Percentiles rank a stretch among this genome's conserved stretches.
Conservation (phyloP, 2,797 vertebrate genomes). For the Gymnoscopelus braueri region DNA sequence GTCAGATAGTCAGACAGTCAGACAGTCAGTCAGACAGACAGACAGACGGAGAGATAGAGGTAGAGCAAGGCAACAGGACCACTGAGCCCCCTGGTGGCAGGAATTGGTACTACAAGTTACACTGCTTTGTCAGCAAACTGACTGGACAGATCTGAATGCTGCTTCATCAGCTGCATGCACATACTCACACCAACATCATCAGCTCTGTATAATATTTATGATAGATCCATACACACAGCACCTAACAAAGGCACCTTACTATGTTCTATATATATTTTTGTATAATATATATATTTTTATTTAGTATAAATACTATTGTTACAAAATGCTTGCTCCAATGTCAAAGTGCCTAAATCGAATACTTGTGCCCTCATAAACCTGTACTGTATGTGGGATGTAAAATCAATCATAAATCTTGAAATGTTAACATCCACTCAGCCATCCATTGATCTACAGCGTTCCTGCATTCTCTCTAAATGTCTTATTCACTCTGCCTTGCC, state of each 20-base stretch:
- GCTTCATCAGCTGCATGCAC: background rate
- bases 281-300: no score
- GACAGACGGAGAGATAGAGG: slow-evolving; percentile 2
- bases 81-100: slow-evolving; percentile 77
- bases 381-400: no score
- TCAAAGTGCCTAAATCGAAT: no score
- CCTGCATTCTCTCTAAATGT: slow-evolving; percentile 4
- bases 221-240: no score
- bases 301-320: no score
- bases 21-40: background rate
- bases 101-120: slow-evolving; percentile 17
- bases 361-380: no score
- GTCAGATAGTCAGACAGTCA: background rate
- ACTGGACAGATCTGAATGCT: slow-evolving; percentile 30
- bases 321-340: no score
- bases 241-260: no score
- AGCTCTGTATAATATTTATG: no score
- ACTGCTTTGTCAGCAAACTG: slow-evolving; percentile 63
- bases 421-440: slow-evolving; percentile 10
- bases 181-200: no score
- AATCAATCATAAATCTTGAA: no score
- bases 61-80: slow-evolving; percentile 17
- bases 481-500: slow-evolving; percentile 11
- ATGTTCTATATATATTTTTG: no score
- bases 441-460: slow-evolving; percentile 38